A percentile compares a stretch with the other conserved stretches of the same genome.
phyloP scores from a whole-genome alignment of 2,888 invertebrate species.

The Saturnia japonica region DNA sequence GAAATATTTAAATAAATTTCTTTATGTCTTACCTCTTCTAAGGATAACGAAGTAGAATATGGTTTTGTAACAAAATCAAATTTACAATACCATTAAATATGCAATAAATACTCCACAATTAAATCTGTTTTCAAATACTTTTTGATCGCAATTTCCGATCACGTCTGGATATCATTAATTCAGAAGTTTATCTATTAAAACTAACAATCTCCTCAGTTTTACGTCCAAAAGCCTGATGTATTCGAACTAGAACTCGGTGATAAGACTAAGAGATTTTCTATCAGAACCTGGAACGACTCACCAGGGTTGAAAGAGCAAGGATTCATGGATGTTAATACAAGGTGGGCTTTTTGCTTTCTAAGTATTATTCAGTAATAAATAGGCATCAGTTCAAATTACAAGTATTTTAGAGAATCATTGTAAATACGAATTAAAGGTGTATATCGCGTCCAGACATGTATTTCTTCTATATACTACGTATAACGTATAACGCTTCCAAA shows the following conservation, averaged over 20 bases:
- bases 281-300: conserved; percentile 84
- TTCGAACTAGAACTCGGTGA: conserved; percentile 63
- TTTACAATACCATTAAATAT: too few species aligned
- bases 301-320: conserved; percentile 87
- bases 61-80: too few species aligned
- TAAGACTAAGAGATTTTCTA: conserved; percentile 67
- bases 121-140: too few species aligned
- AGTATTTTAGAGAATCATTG: not conserved
- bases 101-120: too few species aligned
- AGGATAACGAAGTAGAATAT: too few species aligned
- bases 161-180: too few species aligned
- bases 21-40: too few species aligned
- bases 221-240: conserved; percentile 53
- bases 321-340: conserved; percentile 69
- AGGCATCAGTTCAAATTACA: too few species aligned
- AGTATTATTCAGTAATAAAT: too few species aligned
- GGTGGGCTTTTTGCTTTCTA: conserved; percentile 44
- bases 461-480: not conserved
- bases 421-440: not conserved
- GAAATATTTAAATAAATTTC: too few species aligned
- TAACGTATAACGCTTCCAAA: not conserved
- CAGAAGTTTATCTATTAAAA: not conserved
- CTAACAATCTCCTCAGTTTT: conserved; percentile 53
- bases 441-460: not conserved
- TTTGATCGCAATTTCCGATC: too few species aligned